These are phyloP conservation scores for Centropristis striata DNA, from an alignment of 2,113 vertebrate species.

Conservation along the genomic window DNA sequence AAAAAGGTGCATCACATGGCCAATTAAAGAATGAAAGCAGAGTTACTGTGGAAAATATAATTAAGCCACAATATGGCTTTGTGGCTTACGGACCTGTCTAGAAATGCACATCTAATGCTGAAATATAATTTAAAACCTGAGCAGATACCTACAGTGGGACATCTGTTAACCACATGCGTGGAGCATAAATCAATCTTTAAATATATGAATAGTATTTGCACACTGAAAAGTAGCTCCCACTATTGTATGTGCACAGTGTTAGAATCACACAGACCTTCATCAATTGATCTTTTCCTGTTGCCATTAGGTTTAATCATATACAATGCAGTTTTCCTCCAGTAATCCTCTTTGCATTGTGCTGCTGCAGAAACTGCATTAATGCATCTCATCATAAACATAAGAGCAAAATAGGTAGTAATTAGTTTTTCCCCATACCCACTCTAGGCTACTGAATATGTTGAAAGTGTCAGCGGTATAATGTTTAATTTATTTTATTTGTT, in stretches of 20 bases:
- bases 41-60: neutral
- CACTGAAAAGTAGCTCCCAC: neutral
- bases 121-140: neutral
- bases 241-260: neutral
- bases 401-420: neutral
- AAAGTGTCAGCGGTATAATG: neutral
- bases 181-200: neutral
- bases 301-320: constrained; percentile 7
- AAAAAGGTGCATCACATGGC: neutral
- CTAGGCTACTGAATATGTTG: neutral
- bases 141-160: neutral
- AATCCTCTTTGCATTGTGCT: neutral
- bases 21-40: neutral
- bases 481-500: constrained; percentile 1
- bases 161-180: neutral
- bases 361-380: constrained; percentile 15
- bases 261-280: neutral
- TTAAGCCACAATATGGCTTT: neutral
- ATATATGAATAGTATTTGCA: neutral
- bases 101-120: too few relatives aligned
- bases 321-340: neutral
- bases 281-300: neutral
- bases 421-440: neutral
- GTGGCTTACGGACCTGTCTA: neutral
- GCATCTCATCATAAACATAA: constrained; percentile 25